These are phyloP conservation scores for Prionace glauca DNA, from an alignment of 2,797 vertebrate genomes.

Conservation along the genomic window DNA sequence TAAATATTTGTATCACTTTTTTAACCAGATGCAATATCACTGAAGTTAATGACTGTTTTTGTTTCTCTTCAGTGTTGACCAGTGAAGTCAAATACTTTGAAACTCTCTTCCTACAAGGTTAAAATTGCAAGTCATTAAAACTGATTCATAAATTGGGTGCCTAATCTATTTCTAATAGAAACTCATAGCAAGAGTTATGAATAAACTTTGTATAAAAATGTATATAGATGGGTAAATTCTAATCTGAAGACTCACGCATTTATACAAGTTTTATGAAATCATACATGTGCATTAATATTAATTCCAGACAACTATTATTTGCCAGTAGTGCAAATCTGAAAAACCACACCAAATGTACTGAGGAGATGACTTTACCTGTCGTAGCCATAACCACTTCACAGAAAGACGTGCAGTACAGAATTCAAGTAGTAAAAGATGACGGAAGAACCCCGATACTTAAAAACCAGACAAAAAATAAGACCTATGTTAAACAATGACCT, in stretches of 20 bases:
- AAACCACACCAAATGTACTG: not conserved
- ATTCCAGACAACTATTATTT: not conserved
- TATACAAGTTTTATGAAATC: not conserved
- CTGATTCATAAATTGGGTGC: not conserved
- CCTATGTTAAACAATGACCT: not conserved
- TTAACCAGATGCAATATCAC: not conserved
- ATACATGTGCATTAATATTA: not conserved
- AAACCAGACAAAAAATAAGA: not conserved
- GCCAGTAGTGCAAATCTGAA: not conserved
- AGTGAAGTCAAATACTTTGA: not conserved
- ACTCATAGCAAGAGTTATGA: not conserved
- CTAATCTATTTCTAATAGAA: not conserved
- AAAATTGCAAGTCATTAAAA: not conserved
- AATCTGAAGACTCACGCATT: not conserved
- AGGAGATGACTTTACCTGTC: not conserved
- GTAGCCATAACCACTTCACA: slow-evolving; percentile 37
- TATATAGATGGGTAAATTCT: not conserved
- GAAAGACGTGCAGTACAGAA: accelerated
- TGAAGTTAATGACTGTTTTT: not conserved
- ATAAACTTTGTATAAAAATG: not conserved
- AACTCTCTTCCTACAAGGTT: not conserved
- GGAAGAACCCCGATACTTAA: not conserved
- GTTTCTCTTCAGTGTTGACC: not conserved
- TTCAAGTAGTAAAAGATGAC: accelerated
- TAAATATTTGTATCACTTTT: not conserved